phyloP scores from a whole-genome alignment of 1,140 invertebrate genomes.

The Coelopa frigida region DNA sequence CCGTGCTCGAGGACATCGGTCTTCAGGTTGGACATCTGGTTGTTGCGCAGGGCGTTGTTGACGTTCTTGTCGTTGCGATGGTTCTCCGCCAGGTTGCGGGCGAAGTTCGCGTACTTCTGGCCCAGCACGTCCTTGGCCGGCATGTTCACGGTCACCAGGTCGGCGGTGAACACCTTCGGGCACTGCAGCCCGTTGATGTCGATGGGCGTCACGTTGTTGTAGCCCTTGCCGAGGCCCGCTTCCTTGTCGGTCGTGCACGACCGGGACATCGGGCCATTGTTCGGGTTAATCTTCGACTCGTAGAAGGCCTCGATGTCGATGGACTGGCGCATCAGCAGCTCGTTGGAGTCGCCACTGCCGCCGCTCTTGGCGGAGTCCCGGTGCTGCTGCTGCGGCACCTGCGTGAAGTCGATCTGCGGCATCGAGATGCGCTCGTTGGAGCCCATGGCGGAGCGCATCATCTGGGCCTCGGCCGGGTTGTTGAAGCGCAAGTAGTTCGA shows the following conservation, averaged over 20 bases:
- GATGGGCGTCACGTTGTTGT: constrained; percentile 19
- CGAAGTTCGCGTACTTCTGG: constrained; percentile 50
- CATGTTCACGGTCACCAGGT: constrained; percentile 68
- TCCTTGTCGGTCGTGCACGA: constrained; percentile 1
- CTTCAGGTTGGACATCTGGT: constrained; percentile 9
- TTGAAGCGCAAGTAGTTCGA: constrained; percentile 87
- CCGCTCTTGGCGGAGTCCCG: constrained; percentile 8
- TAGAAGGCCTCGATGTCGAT: constrained; percentile 33
- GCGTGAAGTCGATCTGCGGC: constrained; percentile 46
- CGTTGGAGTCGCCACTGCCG: background rate
- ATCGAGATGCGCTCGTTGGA: constrained; percentile 62
- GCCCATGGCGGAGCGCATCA: constrained; percentile 56
- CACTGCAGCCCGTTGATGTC: constrained; percentile 50
- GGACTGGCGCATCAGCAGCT: constrained; percentile 18
- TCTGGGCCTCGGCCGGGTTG: constrained; percentile 77
- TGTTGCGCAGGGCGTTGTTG: constrained; percentile 21
- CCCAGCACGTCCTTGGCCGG: constrained; percentile 71
- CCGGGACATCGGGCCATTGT: background rate
- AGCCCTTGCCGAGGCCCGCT: background rate
- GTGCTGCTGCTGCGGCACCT: constrained; percentile 25
- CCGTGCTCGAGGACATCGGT: no score
- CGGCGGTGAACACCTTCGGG: constrained; percentile 69
- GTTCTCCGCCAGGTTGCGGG: constrained; percentile 44
- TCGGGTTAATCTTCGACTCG: constrained; percentile 26
- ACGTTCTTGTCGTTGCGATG: constrained; percentile 39